Evolutionary conservation across 2,797 vertebrate genomes (phyloP).

Genomic region (Phrynocephalus forsythii): DNA sequence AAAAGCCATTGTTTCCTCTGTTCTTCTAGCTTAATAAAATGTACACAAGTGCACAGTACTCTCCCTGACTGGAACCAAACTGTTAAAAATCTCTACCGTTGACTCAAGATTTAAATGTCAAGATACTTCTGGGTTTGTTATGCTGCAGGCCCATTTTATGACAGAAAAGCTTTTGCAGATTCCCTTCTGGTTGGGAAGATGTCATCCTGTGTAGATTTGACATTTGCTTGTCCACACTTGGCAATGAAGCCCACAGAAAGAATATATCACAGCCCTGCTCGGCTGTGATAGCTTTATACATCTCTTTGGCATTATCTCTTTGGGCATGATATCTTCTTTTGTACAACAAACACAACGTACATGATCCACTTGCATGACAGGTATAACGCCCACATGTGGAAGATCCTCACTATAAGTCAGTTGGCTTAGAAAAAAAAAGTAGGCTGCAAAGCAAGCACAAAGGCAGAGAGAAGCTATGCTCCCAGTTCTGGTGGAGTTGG

Average conservation of each 20-base stretch:
- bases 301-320: background rate
- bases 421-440: background rate
- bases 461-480: background rate
- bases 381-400: background rate
- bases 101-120: conserved; percentile 57
- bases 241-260: conserved; percentile 47
- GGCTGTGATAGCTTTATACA: background rate
- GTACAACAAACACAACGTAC: background rate
- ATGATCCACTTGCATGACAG: background rate
- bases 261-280: conserved; percentile 31
- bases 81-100: conserved; percentile 47
- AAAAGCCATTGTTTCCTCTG: background rate
- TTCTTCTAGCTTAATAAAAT: background rate
- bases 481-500: too few relatives aligned
- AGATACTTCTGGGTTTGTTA: conserved; percentile 31
- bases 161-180: conserved; percentile 43
- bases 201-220: conserved; percentile 42
- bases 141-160: background rate
- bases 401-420: background rate
- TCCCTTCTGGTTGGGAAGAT: conserved; percentile 32
- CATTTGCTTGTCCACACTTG: conserved; percentile 53
- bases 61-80: background rate
- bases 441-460: background rate
- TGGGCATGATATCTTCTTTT: background rate
- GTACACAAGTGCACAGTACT: background rate